Evolutionary conservation across 2,888 invertebrate genomes (phyloP).

Genomic region (Embidobia sp.): DNA sequence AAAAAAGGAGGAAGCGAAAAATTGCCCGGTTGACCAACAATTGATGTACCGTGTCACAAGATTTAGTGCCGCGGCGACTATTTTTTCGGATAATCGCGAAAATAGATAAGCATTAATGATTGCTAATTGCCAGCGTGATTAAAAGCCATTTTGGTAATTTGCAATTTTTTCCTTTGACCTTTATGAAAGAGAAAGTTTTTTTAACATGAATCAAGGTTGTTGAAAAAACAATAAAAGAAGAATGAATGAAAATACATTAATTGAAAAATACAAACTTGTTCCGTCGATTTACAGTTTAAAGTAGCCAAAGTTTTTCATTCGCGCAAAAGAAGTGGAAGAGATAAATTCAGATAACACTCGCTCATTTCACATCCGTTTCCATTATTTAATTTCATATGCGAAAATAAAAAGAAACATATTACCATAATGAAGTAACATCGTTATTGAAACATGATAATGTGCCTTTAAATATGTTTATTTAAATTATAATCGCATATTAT

Average conservation of each 20-base stretch:
- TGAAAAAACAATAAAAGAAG: too few species aligned
- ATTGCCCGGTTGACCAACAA: constrained; percentile 46
- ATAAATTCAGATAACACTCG: too few species aligned
- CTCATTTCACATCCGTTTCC: too few species aligned
- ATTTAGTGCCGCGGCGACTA: constrained; percentile 24
- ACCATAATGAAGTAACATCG: not conserved
- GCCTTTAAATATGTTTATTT: not conserved
- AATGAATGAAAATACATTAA: too few species aligned
- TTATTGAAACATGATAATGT: constrained; percentile 2
- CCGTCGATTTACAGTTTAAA: too few species aligned
- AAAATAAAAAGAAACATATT: not conserved
- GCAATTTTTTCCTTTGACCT: too few species aligned
- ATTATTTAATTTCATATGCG: not conserved
- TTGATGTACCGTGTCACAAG: constrained; percentile 54
- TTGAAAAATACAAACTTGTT: too few species aligned
- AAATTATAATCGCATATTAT: not conserved
- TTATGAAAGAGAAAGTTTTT: too few species aligned
- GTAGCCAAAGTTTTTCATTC: too few species aligned
- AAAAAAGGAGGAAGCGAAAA: constrained; percentile 27
- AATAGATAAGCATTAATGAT: constrained; percentile 12
- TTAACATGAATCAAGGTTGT: too few species aligned
- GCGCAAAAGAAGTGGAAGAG: too few species aligned
- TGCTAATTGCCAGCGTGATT: not conserved
- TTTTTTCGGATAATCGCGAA: constrained; percentile 17
- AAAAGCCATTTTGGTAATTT: too few species aligned